phyloP scores from a whole-genome alignment of 2,888 invertebrate species.

The Frankliniella fusca region DNA sequence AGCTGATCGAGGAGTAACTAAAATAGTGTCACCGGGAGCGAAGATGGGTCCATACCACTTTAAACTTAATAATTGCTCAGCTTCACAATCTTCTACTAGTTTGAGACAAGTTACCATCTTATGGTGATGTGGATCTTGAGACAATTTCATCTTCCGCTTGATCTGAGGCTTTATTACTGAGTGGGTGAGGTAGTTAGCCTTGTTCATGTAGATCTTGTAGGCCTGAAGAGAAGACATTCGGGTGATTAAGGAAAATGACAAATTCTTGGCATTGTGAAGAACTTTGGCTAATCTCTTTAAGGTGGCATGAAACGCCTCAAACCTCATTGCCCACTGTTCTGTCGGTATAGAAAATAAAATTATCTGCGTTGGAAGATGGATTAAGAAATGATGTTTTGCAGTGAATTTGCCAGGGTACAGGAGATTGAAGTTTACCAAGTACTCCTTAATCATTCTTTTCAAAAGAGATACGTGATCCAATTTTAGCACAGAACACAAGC shows the following conservation, averaged over 20 bases:
- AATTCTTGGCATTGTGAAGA: slow-evolving; percentile 3
- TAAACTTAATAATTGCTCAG: neutral
- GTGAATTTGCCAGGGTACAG: slow-evolving; percentile 10
- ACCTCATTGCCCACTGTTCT: neutral
- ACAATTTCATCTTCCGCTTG: neutral
- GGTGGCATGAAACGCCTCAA: neutral
- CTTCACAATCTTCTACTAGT: slow-evolving; percentile 1
- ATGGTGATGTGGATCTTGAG: neutral
- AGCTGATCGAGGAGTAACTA: neutral
- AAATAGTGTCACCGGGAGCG: neutral
- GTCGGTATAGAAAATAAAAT: neutral
- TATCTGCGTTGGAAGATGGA: neutral
- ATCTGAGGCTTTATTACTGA: neutral
- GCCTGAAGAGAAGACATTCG: neutral
- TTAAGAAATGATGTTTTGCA: neutral
- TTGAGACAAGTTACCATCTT: neutral
- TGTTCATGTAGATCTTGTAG: neutral
- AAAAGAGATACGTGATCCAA: neutral
- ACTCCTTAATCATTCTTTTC: neutral
- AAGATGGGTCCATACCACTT: neutral
- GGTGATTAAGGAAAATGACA: neutral
- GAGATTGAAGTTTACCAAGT: neutral
- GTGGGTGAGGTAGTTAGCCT: neutral
- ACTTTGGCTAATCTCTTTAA: neutral
- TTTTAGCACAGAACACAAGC: neutral